A percentile compares a stretch with the other conserved stretches of the same genome.
Evolutionary conservation across 2,888 invertebrate genomes (phyloP).

Genomic region (Synanthedon tipuliformis): DNA sequence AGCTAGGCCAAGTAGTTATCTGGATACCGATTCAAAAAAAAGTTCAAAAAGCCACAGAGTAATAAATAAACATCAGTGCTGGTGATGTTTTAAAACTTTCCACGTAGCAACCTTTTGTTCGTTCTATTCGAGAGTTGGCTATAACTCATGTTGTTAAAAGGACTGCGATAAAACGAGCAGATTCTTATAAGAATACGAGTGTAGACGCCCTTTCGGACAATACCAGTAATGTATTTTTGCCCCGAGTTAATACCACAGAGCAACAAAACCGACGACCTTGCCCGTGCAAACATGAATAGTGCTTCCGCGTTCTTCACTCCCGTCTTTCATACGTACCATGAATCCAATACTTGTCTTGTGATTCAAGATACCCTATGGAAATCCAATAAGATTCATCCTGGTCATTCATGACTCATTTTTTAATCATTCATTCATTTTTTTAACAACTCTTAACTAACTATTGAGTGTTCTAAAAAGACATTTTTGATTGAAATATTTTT

Average conservation of each 20-base stretch:
- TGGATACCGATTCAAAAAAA: too few relatives aligned
- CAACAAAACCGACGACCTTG: conserved; percentile 36
- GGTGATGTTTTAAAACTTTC: conserved; percentile 37
- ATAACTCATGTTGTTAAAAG: conserved; percentile 45
- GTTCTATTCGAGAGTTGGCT: conserved; percentile 32
- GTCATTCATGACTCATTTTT: conserved; percentile 49
- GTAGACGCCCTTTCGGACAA: conserved; percentile 18
- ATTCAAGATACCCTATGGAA: conserved; percentile 43
- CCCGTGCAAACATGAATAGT: conserved; percentile 23
- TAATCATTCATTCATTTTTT: conserved; percentile 37
- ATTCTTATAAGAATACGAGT: conserved; percentile 28
- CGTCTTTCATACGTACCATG: conserved; percentile 2
- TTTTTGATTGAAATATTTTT: too few relatives aligned
- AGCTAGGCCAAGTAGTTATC: too few relatives aligned
- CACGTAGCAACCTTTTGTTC: conserved; percentile 35
- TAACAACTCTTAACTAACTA: too few relatives aligned
- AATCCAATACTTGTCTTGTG: conserved; percentile 21
- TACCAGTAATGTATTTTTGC: neutral
- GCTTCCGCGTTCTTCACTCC: conserved; percentile 41
- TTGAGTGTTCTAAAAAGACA: too few relatives aligned
- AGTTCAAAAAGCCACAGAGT: too few relatives aligned
- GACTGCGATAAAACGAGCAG: conserved; percentile 39
- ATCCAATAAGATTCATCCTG: conserved; percentile 16
- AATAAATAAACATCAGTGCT: too few relatives aligned
- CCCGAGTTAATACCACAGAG: conserved; percentile 25